Evolutionary conservation across 2,797 vertebrate species (phyloP).

Genomic region (Peromyscus attwateri): DNA sequence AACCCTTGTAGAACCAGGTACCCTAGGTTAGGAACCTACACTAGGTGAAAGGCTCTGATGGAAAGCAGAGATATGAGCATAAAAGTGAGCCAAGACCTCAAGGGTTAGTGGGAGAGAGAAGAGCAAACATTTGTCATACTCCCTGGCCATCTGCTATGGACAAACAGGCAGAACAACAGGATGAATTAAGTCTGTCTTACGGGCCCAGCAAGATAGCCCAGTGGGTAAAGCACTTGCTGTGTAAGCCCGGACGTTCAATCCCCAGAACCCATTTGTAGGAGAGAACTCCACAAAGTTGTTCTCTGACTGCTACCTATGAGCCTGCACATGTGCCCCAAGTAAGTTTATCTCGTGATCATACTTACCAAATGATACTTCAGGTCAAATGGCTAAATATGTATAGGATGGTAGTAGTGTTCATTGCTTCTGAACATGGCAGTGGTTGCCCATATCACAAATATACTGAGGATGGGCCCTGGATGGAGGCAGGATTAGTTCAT

Average conservation of each 20-base stretch:
- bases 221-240: not conserved
- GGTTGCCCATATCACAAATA: not conserved
- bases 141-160: not conserved
- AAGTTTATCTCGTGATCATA: not conserved
- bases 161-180: not conserved
- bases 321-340: not conserved
- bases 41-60: not conserved
- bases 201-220: not conserved
- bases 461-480: not conserved
- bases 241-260: not conserved
- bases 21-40: not conserved
- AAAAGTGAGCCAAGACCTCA: not conserved
- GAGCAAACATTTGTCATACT: not conserved
- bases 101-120: not conserved
- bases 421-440: not conserved
- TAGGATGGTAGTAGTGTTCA: not conserved
- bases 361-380: not conserved
- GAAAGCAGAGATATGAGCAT: not conserved
- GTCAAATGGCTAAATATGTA: not conserved
- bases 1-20: not conserved
- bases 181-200: not conserved
- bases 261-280: not conserved
- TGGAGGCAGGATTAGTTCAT: not conserved
- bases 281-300: not conserved
- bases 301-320: not conserved